phyloP scores from a whole-genome alignment of 2,797 vertebrate genomes.

The Lutjanus campechanus region DNA sequence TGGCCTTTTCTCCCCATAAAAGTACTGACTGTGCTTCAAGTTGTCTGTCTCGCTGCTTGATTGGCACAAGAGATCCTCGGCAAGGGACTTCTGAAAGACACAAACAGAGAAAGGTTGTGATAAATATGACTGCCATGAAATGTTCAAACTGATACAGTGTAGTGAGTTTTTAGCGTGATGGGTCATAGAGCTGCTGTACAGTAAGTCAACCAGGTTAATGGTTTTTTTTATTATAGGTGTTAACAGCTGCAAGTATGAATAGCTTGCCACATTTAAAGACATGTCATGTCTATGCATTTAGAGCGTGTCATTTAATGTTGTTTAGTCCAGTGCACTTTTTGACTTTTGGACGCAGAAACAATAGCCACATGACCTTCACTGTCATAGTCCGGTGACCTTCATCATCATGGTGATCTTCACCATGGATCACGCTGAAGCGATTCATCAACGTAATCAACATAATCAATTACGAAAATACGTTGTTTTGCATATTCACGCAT shows the following conservation, averaged over 20 bases:
- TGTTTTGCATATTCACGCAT: too few species aligned
- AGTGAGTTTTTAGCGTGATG: neutral
- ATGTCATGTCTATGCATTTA: too few species aligned
- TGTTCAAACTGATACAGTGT: neutral
- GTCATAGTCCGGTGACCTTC: too few species aligned
- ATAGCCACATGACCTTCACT: too few species aligned
- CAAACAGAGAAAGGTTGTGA: constrained; percentile 18
- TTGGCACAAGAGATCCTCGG: constrained; percentile 33
- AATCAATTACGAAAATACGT: too few species aligned
- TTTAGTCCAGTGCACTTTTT: too few species aligned
- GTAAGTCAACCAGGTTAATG: neutral
- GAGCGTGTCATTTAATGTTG: too few species aligned
- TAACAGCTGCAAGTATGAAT: neutral
- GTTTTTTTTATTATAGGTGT: neutral
- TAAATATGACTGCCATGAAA: constrained; percentile 15
- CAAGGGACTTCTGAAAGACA: constrained; percentile 41
- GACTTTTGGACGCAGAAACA: too few species aligned
- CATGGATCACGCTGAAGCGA: too few species aligned
- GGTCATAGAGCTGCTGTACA: neutral
- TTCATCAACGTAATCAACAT: too few species aligned
- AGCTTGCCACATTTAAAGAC: too few species aligned
- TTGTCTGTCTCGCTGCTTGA: constrained; percentile 50
- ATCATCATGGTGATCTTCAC: too few species aligned
- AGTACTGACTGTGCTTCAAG: constrained; percentile 45
- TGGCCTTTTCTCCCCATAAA: constrained; percentile 56